Evolutionary conservation across 1,140 invertebrate species (phyloP).

Genomic region (Spodoptera litura): DNA sequence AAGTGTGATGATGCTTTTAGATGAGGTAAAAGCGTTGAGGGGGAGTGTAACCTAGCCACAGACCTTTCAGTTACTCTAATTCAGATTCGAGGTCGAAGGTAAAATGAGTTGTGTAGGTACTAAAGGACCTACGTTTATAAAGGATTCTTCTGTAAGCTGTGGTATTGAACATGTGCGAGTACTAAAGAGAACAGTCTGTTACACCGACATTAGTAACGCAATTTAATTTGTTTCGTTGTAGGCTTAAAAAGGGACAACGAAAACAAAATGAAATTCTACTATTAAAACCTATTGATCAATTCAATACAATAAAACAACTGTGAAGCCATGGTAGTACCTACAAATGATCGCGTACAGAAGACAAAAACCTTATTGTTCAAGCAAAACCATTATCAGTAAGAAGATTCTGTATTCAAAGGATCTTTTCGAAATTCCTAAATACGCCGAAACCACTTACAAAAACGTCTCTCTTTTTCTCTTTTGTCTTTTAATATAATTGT

Average conservation of each 20-base stretch:
- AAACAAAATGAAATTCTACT: too few relatives aligned
- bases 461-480: neutral
- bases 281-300: too few relatives aligned
- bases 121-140: neutral
- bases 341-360: too few relatives aligned
- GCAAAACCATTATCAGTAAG: too few relatives aligned
- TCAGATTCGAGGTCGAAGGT: neutral
- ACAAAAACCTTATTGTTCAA: too few relatives aligned
- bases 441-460: neutral
- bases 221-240: too few relatives aligned
- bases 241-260: too few relatives aligned
- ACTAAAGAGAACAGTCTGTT: too few relatives aligned
- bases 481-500: slow-evolving; percentile 3
- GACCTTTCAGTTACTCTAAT: slow-evolving; percentile 24
- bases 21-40: slow-evolving; percentile 13
- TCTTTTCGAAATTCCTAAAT: neutral
- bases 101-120: slow-evolving; percentile 9
- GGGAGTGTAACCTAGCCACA: slow-evolving; percentile 19
- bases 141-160: neutral
- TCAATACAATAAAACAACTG: too few relatives aligned
- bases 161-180: too few relatives aligned
- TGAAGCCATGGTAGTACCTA: too few relatives aligned
- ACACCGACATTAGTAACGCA: too few relatives aligned
- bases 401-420: neutral
- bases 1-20: slow-evolving; percentile 36